A percentile compares a stretch with the other conserved stretches of the same genome.
Evolutionary conservation across 2,888 invertebrate genomes (phyloP).

Genomic region (Cynaeus angustus): DNA sequence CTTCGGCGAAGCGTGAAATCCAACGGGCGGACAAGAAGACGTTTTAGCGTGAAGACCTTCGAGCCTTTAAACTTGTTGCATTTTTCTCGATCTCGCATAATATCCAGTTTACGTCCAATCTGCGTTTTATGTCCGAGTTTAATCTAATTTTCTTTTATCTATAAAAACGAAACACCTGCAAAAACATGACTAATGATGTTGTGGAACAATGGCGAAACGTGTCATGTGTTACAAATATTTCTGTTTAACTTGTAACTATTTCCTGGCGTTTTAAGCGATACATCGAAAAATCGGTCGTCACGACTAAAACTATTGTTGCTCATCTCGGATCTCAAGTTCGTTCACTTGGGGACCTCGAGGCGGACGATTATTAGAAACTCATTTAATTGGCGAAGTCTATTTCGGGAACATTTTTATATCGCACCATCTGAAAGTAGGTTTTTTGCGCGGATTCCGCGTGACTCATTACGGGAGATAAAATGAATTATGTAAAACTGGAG

Average conservation of each 20-base stretch:
- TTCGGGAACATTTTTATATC: constrained; percentile 28
- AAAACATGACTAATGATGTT: constrained; percentile 16
- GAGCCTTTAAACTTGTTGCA: too few relatives aligned
- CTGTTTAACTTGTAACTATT: constrained; percentile 35
- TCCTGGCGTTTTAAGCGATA: constrained; percentile 27
- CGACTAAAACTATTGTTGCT: constrained; percentile 33
- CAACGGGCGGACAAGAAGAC: too few relatives aligned
- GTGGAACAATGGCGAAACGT: constrained; percentile 29
- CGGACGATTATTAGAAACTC: constrained; percentile 24
- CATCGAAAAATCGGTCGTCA: constrained; percentile 40
- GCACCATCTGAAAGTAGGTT: constrained; percentile 13
- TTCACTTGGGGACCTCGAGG: constrained; percentile 31
- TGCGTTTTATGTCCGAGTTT: neutral
- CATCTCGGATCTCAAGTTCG: constrained; percentile 29
- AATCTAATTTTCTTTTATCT: constrained; percentile 25
- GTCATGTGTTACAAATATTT: constrained; percentile 39
- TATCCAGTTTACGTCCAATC: too few relatives aligned
- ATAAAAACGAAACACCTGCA: constrained; percentile 33
- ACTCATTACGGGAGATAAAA: constrained; percentile 23
- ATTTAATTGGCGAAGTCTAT: constrained; percentile 42
- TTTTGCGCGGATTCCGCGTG: constrained; percentile 12
- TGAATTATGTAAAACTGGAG: constrained; percentile 4
- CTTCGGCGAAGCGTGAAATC: neutral
- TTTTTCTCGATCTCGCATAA: too few relatives aligned
- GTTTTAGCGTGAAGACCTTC: too few relatives aligned